phyloP scores from a whole-genome alignment of 2,888 invertebrate genomes.

The Caenorhabditis sp. region DNA sequence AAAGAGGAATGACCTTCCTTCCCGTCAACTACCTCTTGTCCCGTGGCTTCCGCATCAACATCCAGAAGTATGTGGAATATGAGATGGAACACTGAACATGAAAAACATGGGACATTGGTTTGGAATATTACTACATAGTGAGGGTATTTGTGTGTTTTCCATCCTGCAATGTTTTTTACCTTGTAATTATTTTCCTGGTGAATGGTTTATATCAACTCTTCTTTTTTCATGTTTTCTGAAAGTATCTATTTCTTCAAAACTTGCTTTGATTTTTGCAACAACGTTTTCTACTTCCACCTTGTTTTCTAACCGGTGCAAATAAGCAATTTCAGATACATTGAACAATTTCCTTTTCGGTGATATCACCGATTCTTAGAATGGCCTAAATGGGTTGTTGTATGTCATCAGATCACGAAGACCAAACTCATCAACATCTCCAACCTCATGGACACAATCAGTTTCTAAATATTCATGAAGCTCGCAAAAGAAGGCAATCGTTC shows the following conservation, averaged over 20 bases:
- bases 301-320: too few species aligned
- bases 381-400: constrained; percentile 70
- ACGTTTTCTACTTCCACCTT: too few species aligned
- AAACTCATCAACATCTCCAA: constrained; percentile 49
- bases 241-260: too few species aligned
- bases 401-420: constrained; percentile 67
- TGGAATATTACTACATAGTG: constrained; percentile 23
- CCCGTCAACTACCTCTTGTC: neutral
- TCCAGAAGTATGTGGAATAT: constrained; percentile 57
- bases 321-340: neutral
- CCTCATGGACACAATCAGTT: constrained; percentile 57
- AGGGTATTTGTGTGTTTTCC: constrained; percentile 16
- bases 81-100: constrained; percentile 63
- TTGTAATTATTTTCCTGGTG: neutral
- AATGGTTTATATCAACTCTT: neutral
- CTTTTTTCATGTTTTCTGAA: neutral
- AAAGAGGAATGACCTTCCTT: neutral
- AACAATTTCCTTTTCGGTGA: neutral
- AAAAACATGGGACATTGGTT: constrained; percentile 13
- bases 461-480: constrained; percentile 64
- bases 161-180: neutral
- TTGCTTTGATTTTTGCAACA: too few species aligned
- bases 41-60: constrained; percentile 23
- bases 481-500: constrained; percentile 74
- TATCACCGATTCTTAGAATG: constrained; percentile 18